Base-by-base conservation (phyloP, 2,113 vertebrate species). In the Nothobranchius furzeri region DNA sequence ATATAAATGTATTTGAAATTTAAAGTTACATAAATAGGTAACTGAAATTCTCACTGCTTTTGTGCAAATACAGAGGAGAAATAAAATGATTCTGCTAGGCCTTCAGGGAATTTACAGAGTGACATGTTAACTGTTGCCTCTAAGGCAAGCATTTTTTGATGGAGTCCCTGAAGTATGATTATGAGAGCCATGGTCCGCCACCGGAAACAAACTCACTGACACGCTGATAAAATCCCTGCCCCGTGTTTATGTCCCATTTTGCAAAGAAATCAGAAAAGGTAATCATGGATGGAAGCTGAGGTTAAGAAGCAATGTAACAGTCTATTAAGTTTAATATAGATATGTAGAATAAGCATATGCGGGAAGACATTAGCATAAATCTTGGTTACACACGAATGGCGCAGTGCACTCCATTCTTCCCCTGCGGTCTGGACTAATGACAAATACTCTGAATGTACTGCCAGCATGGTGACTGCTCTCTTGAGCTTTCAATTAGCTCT, bases 251-350 rank as follows among this genome's bases (percentile, higher is more conserved):
- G 94, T 95, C 88, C 87, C 94, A 95, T 91, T 98, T 96, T 93
- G 95, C 95, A 95, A 95, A 88, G 96, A 95, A 98, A 98, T 98
- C 96, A 96, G 95, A 93, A 91, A 96, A 97, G 95, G 95, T 98
- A 98, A 98, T 98, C 96, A 98, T 96, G 97, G 97, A 96, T 98
- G 94, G 95, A 98, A 94, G 91, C 92, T 87, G 94, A 84, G 97
- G 97, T 99, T 99, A 98, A 99, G 95, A 98, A 98, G 96, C 95
- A 98, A 98, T 98, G 97, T 98, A 98, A 98, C 97, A 98, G 96
- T 95, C 96, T 98, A 99, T 99, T 99, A 98, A 98, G 95, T 97
- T 98, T 98, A 96, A 98, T 98, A 97, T 96, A 98, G 95, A 98
- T 98, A 96, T 96, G 95, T 95, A 93, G 94, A 96, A 95, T 96